Conservation (phyloP, 2,113 vertebrate species). For the Spea bombifrons region DNA sequence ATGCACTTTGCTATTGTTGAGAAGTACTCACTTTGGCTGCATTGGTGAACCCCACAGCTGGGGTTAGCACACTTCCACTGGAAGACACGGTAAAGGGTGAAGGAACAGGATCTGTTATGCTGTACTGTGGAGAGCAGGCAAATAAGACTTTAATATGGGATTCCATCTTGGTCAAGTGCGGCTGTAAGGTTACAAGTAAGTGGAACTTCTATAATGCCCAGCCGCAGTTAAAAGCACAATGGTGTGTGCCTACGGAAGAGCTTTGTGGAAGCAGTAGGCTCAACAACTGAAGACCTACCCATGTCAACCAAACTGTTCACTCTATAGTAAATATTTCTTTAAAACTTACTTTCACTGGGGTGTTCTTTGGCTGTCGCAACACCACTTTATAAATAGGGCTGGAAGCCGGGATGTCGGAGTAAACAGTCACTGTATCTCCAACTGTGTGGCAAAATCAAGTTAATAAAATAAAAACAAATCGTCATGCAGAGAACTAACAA, state of each 20-base stretch:
- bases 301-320: too few species aligned
- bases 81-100: slow-evolving; percentile 53
- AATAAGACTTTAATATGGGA: slow-evolving; percentile 5
- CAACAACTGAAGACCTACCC: too few species aligned
- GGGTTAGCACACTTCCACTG: slow-evolving; percentile 55
- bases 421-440: slow-evolving; percentile 57
- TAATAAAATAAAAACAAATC: background rate
- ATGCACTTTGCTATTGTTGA: background rate
- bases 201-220: too few species aligned
- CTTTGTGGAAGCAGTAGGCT: too few species aligned
- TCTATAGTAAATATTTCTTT: too few species aligned
- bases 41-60: slow-evolving; percentile 58
- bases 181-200: too few species aligned
- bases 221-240: too few species aligned
- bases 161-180: background rate
- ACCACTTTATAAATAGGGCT: slow-evolving; percentile 56
- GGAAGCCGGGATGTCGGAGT: slow-evolving; percentile 48
- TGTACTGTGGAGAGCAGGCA: slow-evolving; percentile 54
- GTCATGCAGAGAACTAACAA: background rate
- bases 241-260: too few species aligned
- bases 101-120: slow-evolving; percentile 29
- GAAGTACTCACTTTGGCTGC: slow-evolving; percentile 55
- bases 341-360: slow-evolving; percentile 17
- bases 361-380: slow-evolving; percentile 20
- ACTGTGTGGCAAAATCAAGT: slow-evolving; percentile 19